Base-by-base conservation (phyloP, 2,797 vertebrate species). In the Menidia menidia region DNA sequence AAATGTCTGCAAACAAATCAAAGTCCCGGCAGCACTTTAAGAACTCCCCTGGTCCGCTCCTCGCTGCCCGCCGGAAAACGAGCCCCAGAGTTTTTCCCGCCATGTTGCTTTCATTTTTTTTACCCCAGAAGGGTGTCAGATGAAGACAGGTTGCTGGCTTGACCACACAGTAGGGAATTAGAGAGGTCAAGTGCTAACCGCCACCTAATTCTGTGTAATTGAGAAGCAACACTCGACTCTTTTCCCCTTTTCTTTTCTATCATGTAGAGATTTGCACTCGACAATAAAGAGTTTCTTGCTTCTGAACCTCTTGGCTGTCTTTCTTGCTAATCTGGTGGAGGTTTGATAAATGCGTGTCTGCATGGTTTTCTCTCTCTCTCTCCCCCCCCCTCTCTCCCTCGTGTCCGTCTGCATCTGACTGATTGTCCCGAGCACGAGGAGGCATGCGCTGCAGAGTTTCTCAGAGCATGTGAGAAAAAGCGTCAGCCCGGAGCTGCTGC, bases 211-310 rank as follows among this genome's bases (percentile, higher is more conserved):
- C 77, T 85, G 67, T 90, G 80, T 85, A 80, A 82, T 8, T 1
- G 30, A 80, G 79, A 88, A 89, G 81, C 82, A 83, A 77, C 43
- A 32, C 80, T 75, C 74, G 72, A 81, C 81, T 86, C 83, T 75
- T 73, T 58, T 51, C 64, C 25, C 64, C 63, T 71, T 87, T 89
- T 82, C 83, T 90, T 90, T 89, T 87, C 81, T 83, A 91, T 86
- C 81, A 83, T 93, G 92, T 92, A 87, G 89, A 93, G 77, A 85
- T 89, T 90, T 92, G 88, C 92, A 89, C 89, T 91, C 56, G 55
- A 87, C 75, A 90, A 93, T 93, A 92, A 93, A 93, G 79, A 86
- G 78, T 88, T 83, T 88, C 87, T 85, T 89, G 87, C 89, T 90
- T 89, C 87, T 89, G 67, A 86, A 87, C 68, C 64, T 89, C 74